Base-by-base conservation (phyloP, 1,140 invertebrate species). In the Sipha flava region DNA sequence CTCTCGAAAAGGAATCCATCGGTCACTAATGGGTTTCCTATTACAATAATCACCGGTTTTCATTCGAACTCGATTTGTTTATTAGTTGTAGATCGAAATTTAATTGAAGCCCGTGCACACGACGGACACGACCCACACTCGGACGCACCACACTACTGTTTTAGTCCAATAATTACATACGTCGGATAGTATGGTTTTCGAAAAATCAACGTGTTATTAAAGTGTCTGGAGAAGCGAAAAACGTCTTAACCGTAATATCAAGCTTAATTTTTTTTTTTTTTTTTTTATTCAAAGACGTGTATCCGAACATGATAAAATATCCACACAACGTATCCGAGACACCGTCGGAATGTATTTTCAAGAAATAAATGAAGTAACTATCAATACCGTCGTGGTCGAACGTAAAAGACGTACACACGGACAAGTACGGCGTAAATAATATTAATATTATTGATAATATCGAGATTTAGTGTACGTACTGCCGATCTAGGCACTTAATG, bases 1-100 rank as follows among this genome's bases (percentile, higher is more conserved):
- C 57, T n/a, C 7, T 66, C 34, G 34, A 21, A 34, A 16, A 9
- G n/a, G 59, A 37, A 64, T 37, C 18, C 57, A 26, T 59, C 16
- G 57, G 57, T 31, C 62, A 40, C 37, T 68, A 68, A 68, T 68
- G 64, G 64, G 64, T 68, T 45, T 68, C 64, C 23, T 29, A 68
- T 68, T 68, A 68, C 64, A 45, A 68, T 68, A 68, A 68, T 68
- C 64, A 68, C 64, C 40, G 64, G 64, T 68, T 68, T 68, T 68
- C 40, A 26, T 45, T 12, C 14, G 64, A 43, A 43, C 62, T 66
- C 14, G 62, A 66, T 66, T 66, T 66, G 23, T 52, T 52, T 43
- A 66, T 66, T 66, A 66, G 62, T 66, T 45, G 18, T 21, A 26
- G 40, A 40, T 29, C n/a, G 64, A 45, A 29, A 68, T 64, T 64